These are phyloP conservation scores for Lithophane leautieri DNA, from an alignment of 2,888 invertebrate genomes.

Conservation along the genomic window DNA sequence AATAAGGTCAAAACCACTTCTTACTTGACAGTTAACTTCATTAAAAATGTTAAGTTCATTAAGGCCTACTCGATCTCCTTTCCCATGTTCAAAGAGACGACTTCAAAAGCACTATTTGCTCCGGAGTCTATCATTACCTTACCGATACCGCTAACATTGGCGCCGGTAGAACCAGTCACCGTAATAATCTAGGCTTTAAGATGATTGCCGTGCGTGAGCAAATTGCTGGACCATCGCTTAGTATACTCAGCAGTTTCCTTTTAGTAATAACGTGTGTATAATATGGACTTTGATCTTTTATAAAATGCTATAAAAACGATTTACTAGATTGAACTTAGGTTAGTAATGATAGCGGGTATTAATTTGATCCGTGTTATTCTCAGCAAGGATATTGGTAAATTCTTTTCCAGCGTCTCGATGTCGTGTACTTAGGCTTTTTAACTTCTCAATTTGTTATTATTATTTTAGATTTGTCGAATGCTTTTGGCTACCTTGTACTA, in stretches of 20 bases:
- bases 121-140: conserved; percentile 34
- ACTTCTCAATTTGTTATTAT: background rate
- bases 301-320: conserved; percentile 15
- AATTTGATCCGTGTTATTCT: background rate
- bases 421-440: background rate
- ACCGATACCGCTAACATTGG: conserved; percentile 42
- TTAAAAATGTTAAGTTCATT: background rate
- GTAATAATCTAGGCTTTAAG: conserved; percentile 29
- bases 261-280: conserved; percentile 14
- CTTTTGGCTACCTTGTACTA: background rate
- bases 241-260: conserved; percentile 13
- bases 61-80: background rate
- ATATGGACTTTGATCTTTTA: conserved; percentile 8
- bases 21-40: background rate
- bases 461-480: background rate
- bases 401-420: no score
- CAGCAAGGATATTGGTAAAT: background rate
- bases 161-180: conserved; percentile 9
- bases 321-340: background rate
- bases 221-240: conserved; percentile 35
- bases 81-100: conserved; percentile 5
- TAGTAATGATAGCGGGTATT: background rate
- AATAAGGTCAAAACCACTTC: background rate
- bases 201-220: conserved; percentile 29
- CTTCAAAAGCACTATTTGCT: conserved; percentile 5